Evolutionary conservation across 2,888 invertebrate genomes (phyloP), one percentile per base, ranked within the genome.

Genomic region (Melieria omissa): DNA sequence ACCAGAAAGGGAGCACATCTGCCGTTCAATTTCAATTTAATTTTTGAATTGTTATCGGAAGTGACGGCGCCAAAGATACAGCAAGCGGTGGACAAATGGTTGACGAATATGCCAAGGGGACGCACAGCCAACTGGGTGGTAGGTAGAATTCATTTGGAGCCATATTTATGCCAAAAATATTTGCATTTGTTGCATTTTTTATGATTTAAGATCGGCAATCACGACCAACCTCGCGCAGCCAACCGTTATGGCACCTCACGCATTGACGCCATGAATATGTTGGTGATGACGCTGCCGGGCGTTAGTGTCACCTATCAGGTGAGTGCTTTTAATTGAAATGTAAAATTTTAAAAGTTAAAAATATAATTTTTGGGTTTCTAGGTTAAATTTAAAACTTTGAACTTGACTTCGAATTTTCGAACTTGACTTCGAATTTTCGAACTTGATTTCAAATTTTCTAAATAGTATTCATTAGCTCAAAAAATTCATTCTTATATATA

Each of bases 241-340:
- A 88, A 89, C 0, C 89, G 92, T 9, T 90, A 90, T 80, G 91
- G 92, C 0, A 83, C 83, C 0, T 89, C 90, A 63, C 88, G 92
- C 76, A 90, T 91, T 0, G 94, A 95, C 83, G 92, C 91, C n/a
- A 89, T 95, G 80, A 93, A 94, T 81, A 94, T 96, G 89, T 78
- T 92, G 58, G 85, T 89, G 45, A 85, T 90, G 80, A 82, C 90
- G 12, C 83, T 93, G 44, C 91, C 90, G 0, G 0, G 92, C 5
- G 89, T 90, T 0, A 87, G 89, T 10, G 86, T 91, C 47, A 87
- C 90, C 10, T 92, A 91, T 83, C 89, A 91, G 80, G 91, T 80
- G 69, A 62, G 69, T 14, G 7, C 12, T 44, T 7, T 7, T 55
- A 42, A 14, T 1, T 46, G 46, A 45, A 8, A 4, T 16, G 52